phyloP scores from a whole-genome alignment of 2,113 vertebrate genomes.

The Isurus oxyrinchus region DNA sequence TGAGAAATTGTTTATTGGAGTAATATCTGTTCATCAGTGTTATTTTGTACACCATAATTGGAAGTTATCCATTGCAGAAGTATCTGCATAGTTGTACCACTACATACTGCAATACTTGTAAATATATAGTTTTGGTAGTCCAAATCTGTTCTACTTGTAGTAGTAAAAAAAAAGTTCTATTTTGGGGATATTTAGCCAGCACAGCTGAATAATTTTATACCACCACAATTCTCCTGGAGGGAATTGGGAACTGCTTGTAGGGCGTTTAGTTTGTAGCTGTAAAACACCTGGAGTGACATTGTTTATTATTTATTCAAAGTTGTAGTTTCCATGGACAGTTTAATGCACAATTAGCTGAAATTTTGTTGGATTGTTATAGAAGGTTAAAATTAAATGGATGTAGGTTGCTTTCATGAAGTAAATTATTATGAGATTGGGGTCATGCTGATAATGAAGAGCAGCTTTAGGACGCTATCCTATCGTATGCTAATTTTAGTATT shows the following conservation, averaged over 20 bases:
- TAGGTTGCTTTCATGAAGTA: background rate
- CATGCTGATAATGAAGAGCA: slow-evolving; percentile 21
- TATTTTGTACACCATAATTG: background rate
- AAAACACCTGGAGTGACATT: background rate
- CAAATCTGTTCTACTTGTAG: background rate
- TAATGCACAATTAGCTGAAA: background rate
- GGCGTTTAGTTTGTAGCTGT: background rate
- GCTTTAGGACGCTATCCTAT: slow-evolving; percentile 1
- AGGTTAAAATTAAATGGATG: slow-evolving; percentile 19
- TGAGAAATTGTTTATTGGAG: background rate
- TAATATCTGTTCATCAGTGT: background rate
- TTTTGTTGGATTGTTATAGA: background rate
- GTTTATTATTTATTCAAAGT: background rate
- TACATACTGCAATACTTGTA: background rate
- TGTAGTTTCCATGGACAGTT: background rate
- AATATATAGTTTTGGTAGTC: background rate
- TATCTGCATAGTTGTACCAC: background rate
- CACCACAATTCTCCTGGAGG: background rate
- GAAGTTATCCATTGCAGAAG: background rate
- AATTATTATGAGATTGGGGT: slow-evolving; percentile 1
- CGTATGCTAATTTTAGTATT: slow-evolving; percentile 23
- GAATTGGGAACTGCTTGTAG: background rate
- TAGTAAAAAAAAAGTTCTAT: background rate
- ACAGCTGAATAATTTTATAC: background rate
- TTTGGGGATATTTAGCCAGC: background rate